phyloP scores from a whole-genome alignment of 2,113 vertebrate species.

The Ramphastos sulfuratus region DNA sequence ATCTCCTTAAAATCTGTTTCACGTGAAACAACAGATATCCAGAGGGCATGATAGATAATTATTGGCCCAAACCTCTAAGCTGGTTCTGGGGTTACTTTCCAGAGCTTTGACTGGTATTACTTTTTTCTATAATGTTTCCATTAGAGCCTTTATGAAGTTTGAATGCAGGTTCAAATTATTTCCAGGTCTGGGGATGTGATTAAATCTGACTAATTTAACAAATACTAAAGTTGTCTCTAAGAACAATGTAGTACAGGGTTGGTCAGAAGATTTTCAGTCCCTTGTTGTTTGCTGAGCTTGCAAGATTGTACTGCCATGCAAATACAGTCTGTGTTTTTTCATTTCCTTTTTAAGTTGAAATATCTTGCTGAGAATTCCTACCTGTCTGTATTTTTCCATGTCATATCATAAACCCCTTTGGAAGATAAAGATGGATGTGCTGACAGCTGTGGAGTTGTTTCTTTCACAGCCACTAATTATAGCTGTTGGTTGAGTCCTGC shows the following conservation, averaged over 20 bases:
- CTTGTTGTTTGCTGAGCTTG: not conserved
- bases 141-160: not conserved
- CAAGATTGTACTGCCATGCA: not conserved
- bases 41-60: not conserved
- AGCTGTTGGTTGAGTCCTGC: not conserved
- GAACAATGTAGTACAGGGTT: not conserved
- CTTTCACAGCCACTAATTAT: not conserved
- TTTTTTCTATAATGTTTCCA: not conserved
- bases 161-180: not conserved
- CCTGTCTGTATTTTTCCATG: not conserved
- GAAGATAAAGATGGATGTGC: conserved; percentile 21
- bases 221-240: not conserved
- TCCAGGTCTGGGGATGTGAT: not conserved
- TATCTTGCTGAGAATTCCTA: not conserved
- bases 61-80: not conserved
- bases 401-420: not conserved
- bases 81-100: not conserved
- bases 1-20: not conserved
- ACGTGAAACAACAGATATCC: not conserved
- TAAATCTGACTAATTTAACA: not conserved
- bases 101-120: not conserved
- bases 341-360: not conserved
- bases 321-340: not conserved
- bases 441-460: conserved; percentile 27
- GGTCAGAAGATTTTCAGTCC: not conserved